phyloP scores from a whole-genome alignment of 1,140 invertebrate species.

The Tyrophagus putrescentiae region DNA sequence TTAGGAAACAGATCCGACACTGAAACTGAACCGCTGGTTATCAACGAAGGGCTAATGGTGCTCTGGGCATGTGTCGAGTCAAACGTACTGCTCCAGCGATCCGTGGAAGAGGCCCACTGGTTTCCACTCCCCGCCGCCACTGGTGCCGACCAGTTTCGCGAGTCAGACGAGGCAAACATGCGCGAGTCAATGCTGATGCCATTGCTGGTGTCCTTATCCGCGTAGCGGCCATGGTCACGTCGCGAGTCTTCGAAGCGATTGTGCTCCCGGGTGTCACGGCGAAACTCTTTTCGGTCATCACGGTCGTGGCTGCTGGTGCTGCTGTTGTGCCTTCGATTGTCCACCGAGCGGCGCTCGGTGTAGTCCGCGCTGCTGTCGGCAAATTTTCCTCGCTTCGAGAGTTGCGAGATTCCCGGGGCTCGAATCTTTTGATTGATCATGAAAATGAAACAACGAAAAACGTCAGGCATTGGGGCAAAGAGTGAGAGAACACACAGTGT shows the following conservation, averaged over 20 bases:
- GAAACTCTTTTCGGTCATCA: constrained; percentile 10
- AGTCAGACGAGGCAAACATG: not conserved
- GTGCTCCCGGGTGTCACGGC: not conserved
- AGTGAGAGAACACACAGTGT: not conserved
- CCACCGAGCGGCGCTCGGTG: too few species aligned
- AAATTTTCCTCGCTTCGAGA: not conserved
- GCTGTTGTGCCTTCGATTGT: constrained; percentile 1
- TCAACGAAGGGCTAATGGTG: not conserved
- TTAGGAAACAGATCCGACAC: not conserved
- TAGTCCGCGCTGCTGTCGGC: not conserved
- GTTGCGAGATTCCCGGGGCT: not conserved
- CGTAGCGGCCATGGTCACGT: not conserved
- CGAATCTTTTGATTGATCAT: not conserved
- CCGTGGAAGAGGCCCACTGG: not conserved
- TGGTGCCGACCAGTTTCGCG: not conserved
- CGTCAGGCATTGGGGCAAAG: not conserved
- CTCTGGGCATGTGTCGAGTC: not conserved
- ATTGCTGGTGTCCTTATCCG: constrained; percentile 1
- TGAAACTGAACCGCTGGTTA: not conserved
- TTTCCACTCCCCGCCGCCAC: not conserved
- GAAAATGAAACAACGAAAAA: not conserved
- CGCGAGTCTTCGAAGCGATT: not conserved
- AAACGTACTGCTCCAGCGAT: not conserved
- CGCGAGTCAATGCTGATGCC: not conserved
- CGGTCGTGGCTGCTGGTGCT: constrained; percentile 6